phyloP scores from a whole-genome alignment of 2,888 invertebrate species.

The Gastrophysa polygoni region DNA sequence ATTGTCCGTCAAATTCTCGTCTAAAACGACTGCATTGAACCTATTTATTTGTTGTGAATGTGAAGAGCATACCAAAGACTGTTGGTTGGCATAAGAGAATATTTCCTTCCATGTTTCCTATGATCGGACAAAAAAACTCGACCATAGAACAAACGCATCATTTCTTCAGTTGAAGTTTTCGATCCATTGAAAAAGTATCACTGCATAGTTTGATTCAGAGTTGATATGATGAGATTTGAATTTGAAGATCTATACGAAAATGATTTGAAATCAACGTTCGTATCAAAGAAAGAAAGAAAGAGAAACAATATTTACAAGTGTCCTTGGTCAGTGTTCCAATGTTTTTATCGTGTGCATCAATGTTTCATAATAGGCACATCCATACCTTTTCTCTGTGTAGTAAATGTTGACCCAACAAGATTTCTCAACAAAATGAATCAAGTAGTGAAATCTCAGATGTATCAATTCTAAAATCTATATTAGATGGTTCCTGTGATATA shows the following conservation, averaged over 20 bases:
- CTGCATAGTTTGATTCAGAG: not conserved
- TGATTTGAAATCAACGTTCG: not conserved
- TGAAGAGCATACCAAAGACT: constrained; percentile 57
- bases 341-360: not conserved
- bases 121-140: not conserved
- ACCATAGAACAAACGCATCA: constrained; percentile 19
- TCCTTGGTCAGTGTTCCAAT: not conserved
- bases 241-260: not conserved
- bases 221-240: not conserved
- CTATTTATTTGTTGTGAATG: constrained; percentile 55
- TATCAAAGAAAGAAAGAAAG: not conserved
- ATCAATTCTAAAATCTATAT: not conserved
- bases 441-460: not conserved
- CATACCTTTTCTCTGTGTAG: not conserved
- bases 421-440: not conserved
- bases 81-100: constrained; percentile 47
- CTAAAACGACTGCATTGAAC: constrained; percentile 34
- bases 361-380: no score
- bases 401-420: not conserved
- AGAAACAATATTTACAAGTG: not conserved
- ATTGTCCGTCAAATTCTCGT: constrained; percentile 20
- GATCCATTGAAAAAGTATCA: not conserved
- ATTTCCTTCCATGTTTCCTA: constrained; percentile 35
- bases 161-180: constrained; percentile 6
- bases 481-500: constrained; percentile 17